phyloP scores from a whole-genome alignment of 2,797 vertebrate species.

The Gallinago stenura region DNA sequence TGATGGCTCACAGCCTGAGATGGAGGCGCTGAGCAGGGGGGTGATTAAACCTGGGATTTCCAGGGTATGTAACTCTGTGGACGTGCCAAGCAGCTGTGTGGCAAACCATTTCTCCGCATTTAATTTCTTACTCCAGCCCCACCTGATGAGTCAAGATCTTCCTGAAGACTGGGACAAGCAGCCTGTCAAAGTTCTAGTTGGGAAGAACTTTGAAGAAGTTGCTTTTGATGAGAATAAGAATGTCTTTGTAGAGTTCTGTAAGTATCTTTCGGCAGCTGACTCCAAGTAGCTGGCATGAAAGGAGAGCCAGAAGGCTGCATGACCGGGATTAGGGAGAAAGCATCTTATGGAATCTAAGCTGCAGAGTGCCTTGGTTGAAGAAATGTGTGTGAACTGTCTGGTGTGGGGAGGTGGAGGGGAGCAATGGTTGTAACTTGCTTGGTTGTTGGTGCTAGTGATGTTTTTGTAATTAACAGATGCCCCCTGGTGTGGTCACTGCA shows the following conservation, averaged over 20 bases:
- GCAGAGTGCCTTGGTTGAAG: neutral
- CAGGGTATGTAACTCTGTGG: neutral
- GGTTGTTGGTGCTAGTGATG: neutral
- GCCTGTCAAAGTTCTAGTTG: conserved; percentile 92
- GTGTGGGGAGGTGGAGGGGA: accelerated
- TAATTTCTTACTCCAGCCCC: conserved; percentile 82
- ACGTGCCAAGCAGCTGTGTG: neutral
- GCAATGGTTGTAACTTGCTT: neutral
- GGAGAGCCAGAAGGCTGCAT: neutral
- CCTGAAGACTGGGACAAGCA: conserved; percentile 95
- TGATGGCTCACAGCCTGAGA: neutral
- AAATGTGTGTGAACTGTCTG: neutral
- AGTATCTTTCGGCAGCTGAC: conserved; percentile 70
- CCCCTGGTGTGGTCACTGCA: conserved; percentile 99
- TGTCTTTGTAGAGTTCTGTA: conserved; percentile 98
- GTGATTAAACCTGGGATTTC: neutral
- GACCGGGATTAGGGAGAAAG: neutral
- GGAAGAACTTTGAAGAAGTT: conserved; percentile 96
- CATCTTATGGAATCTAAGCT: neutral
- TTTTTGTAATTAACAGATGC: conserved; percentile 84
- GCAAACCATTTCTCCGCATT: neutral
- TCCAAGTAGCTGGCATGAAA: neutral
- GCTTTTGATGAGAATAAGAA: conserved; percentile 91
- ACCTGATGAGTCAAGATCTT: conserved; percentile 98
- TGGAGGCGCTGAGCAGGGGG: neutral